A percentile compares a stretch with the other conserved stretches of the same genome.
phyloP scores from a whole-genome alignment of 2,888 invertebrate species.

The Carterocephalus palaemon region DNA sequence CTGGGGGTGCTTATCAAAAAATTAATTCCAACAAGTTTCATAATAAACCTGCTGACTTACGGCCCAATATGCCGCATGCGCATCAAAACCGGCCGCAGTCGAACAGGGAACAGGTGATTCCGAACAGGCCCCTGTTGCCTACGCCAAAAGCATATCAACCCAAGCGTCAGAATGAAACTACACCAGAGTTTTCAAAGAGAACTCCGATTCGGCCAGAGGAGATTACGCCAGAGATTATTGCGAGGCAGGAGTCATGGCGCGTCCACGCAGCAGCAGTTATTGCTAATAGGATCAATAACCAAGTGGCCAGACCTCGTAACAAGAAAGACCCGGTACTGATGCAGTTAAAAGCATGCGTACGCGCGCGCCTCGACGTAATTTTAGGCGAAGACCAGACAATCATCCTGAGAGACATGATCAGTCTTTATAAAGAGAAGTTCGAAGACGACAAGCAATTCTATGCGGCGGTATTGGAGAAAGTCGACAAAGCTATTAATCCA shows the following conservation, averaged over 20 bases:
- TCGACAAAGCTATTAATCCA: conserved; percentile 17
- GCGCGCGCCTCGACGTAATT: conserved; percentile 34
- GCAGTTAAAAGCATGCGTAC: conserved; percentile 32
- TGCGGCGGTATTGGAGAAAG: conserved; percentile 25
- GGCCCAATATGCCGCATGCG: no score
- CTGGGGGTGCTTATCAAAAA: not conserved
- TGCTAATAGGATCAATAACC: conserved; percentile 19
- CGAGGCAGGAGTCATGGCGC: conserved; percentile 18
- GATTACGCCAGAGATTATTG: not conserved
- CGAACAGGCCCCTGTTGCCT: no score
- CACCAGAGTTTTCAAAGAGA: conserved; percentile 2
- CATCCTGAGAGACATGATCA: conserved; percentile 18
- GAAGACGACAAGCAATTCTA: conserved; percentile 26
- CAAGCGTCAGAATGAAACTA: no score
- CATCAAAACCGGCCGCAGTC: no score
- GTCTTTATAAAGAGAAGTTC: conserved; percentile 31
- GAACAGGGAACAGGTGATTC: no score
- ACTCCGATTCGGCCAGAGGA: not conserved
- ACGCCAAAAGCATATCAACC: no score
- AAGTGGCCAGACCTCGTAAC: not conserved
- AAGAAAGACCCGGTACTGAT: conserved; percentile 4
- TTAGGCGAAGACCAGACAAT: conserved; percentile 26
- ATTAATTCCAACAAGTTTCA: no score
- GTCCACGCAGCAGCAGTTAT: conserved; percentile 18
- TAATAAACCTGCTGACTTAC: no score